phyloP scores from a whole-genome alignment of 1,140 invertebrate species.

The Anastatus disparis region DNA sequence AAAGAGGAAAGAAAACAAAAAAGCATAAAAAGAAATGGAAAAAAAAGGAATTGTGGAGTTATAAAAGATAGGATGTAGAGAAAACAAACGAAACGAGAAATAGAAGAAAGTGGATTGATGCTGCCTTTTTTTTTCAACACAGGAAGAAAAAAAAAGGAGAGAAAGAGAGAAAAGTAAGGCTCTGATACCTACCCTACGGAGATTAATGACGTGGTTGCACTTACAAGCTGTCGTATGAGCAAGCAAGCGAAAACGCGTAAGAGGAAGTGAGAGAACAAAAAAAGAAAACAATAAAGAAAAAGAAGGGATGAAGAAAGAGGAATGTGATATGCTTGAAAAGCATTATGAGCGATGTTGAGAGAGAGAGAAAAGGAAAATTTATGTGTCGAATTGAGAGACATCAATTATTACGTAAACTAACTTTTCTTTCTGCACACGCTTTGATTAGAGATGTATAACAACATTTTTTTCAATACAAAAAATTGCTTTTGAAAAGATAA shows the following conservation, averaged over 20 bases:
- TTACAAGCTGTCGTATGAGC: conserved; percentile 26
- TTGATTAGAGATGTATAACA: too few species aligned
- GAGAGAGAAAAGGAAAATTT: background rate
- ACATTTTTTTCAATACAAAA: too few species aligned
- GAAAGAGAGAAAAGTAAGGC: background rate
- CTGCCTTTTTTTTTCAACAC: conserved; percentile 30
- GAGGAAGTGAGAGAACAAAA: background rate
- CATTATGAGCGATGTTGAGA: background rate
- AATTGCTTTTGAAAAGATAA: too few species aligned
- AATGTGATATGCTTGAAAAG: background rate
- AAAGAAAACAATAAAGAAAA: background rate
- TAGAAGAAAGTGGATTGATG: conserved; percentile 36
- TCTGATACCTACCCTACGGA: background rate
- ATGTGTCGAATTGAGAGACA: background rate
- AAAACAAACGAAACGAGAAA: conserved; percentile 18
- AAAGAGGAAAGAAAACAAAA: background rate
- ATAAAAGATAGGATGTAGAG: background rate
- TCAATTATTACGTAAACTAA: conserved; percentile 1
- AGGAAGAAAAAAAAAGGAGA: too few species aligned
- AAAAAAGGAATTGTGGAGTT: background rate
- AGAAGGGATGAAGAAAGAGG: conserved; percentile 10
- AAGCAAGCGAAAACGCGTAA: background rate
- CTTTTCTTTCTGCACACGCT: too few species aligned
- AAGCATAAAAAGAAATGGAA: background rate
- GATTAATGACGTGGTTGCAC: conserved; percentile 33